Conservation (phyloP, 2,113 vertebrate species). For the Ahaetulla prasina region DNA sequence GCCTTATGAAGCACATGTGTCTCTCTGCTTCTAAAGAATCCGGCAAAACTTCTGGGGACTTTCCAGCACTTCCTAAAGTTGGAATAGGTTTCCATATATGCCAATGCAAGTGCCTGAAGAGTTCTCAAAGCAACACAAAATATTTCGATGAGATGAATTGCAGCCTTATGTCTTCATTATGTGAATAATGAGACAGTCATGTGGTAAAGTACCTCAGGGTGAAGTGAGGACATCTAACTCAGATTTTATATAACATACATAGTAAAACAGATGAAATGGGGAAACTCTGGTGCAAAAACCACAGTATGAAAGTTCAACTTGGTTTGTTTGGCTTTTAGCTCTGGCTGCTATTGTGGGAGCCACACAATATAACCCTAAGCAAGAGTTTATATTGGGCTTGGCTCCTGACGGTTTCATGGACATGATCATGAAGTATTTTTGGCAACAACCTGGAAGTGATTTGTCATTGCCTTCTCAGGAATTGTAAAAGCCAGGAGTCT, state of each 20-base stretch:
- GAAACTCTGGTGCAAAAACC: not conserved
- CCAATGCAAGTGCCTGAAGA: not conserved
- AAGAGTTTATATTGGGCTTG: not conserved
- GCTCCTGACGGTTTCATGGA: not conserved
- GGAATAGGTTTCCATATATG: not conserved
- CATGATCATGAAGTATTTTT: not conserved
- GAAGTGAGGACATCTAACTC: not conserved
- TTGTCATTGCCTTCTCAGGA: not conserved
- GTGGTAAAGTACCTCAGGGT: not conserved
- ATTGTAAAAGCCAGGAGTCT: not conserved
- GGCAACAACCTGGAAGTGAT: not conserved
- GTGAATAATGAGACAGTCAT: not conserved
- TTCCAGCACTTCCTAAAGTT: not conserved
- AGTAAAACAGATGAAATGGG: not conserved
- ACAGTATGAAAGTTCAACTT: not conserved
- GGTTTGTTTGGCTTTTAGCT: not conserved
- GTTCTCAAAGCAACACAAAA: not conserved
- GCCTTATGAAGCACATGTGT: not conserved
- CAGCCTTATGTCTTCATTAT: not conserved
- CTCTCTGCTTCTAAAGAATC: not conserved
- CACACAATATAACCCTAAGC: not conserved
- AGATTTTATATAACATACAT: not conserved
- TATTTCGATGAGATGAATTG: not conserved
- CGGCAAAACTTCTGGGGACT: not conserved
- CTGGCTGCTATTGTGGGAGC: not conserved